Percentiles rank a stretch among this genome's conserved stretches.
phyloP scores from a whole-genome alignment of 2,113 vertebrate genomes.

The Engystomops pustulosus region DNA sequence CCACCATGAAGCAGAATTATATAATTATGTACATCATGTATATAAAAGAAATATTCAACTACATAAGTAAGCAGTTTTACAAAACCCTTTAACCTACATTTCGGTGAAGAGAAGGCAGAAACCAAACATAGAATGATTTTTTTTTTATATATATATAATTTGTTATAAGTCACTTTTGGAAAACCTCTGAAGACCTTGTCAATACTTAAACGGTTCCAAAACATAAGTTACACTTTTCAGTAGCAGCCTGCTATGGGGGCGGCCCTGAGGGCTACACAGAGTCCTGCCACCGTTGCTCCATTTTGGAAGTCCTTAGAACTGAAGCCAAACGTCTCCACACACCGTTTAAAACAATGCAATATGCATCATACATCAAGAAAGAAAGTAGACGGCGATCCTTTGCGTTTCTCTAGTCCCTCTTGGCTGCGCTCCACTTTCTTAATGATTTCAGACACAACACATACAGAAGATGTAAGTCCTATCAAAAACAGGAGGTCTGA shows the following conservation, averaged over 20 bases:
- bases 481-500: constrained; percentile 92
- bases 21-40: constrained; percentile 74
- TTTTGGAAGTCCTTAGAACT: constrained; percentile 62
- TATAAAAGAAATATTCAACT: constrained; percentile 37
- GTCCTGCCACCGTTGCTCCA: constrained; percentile 69
- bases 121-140: constrained; percentile 17
- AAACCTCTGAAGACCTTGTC: not conserved
- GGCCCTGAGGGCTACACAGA: constrained; percentile 11
- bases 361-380: constrained; percentile 96
- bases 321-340: constrained; percentile 71
- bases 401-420: constrained; percentile 73
- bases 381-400: constrained; percentile 71
- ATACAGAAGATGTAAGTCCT: constrained; percentile 93
- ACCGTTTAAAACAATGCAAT: constrained; percentile 77
- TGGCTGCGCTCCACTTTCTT: constrained; percentile 89
- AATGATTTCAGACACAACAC: constrained; percentile 89
- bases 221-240: constrained; percentile 1
- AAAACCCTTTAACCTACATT: constrained; percentile 45
- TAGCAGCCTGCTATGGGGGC: not conserved
- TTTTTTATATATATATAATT: not conserved
- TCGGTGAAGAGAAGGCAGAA: constrained; percentile 24
- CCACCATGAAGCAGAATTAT: constrained; percentile 77
- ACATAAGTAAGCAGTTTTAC: constrained; percentile 27
- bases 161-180: constrained; percentile 6
- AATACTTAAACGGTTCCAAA: constrained; percentile 27